Percentiles rank a stretch among this genome's conserved stretches.
phyloP scores from a whole-genome alignment of 2,888 invertebrate species.

The Aromia moschata region DNA sequence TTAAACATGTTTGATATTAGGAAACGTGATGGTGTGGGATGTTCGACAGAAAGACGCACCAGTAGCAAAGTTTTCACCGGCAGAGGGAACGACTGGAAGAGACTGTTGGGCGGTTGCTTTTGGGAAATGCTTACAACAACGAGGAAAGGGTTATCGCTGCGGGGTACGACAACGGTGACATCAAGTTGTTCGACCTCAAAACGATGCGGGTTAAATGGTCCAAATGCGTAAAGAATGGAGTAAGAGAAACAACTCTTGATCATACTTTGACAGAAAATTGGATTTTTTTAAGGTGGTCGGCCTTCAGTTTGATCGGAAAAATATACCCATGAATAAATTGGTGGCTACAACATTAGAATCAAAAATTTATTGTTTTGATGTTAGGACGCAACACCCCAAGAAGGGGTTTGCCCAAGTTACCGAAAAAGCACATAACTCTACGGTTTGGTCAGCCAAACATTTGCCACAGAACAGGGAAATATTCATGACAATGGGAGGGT shows the following conservation, averaged over 20 bases:
- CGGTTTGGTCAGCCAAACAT: slow-evolving; percentile 89
- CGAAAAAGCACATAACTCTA: slow-evolving; percentile 71
- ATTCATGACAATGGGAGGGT: slow-evolving; percentile 90
- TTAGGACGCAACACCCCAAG: slow-evolving; percentile 85
- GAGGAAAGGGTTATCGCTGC: slow-evolving; percentile 87
- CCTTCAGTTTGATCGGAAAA: slow-evolving; percentile 90
- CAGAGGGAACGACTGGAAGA: slow-evolving; percentile 73
- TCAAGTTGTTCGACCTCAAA: slow-evolving; percentile 91
- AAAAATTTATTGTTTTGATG: slow-evolving; percentile 88
- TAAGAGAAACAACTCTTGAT: too few relatives aligned
- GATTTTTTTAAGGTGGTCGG: slow-evolving; percentile 73
- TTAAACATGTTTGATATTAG: too few relatives aligned
- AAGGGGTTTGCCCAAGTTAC: slow-evolving; percentile 82
- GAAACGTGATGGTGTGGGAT: slow-evolving; percentile 95
- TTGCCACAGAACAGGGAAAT: slow-evolving; percentile 94
- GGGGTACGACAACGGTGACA: slow-evolving; percentile 96
- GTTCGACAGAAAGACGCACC: slow-evolving; percentile 88
- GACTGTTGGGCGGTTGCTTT: slow-evolving; percentile 97
- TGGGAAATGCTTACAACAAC: slow-evolving; percentile 88
- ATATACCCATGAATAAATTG: slow-evolving; percentile 95
- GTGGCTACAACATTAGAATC: slow-evolving; percentile 92
- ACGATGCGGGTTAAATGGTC: slow-evolving; percentile 89
- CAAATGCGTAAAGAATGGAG: slow-evolving; percentile 90
- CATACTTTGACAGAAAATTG: too few relatives aligned
- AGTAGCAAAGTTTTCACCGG: slow-evolving; percentile 88